These are phyloP conservation scores for Palythoa heliodiscus DNA, from an alignment of 92 coral and sea anemone genomes.

Conservation along the genomic window DNA sequence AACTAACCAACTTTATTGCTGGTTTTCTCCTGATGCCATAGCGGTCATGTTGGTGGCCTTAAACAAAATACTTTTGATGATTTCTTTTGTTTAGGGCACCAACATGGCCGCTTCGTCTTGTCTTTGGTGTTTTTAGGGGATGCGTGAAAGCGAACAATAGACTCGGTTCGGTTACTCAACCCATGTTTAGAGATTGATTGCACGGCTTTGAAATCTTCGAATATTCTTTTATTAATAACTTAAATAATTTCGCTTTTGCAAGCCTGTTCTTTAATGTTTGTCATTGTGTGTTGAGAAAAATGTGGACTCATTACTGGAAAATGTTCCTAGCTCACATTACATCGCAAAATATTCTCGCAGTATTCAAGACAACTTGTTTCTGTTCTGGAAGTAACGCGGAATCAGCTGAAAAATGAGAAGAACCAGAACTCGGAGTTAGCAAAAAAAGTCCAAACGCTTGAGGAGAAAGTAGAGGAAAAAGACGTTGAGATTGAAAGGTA, in stretches of 20 bases:
- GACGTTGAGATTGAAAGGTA: conserved; percentile 56
- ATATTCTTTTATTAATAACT: no score
- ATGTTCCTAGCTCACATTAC: not conserved
- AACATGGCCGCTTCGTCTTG: no score
- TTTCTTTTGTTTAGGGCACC: no score
- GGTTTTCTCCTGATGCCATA: no score
- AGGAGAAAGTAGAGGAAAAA: conserved; percentile 48
- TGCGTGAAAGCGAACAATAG: no score
- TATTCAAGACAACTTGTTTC: conserved; percentile 56
- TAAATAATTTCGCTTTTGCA: not conserved
- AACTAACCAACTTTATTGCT: no score
- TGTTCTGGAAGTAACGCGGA: conserved; percentile 37
- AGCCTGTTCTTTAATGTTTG: not conserved
- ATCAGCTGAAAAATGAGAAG: conserved; percentile 49
- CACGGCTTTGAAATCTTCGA: no score
- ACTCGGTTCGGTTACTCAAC: no score
- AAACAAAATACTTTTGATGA: no score
- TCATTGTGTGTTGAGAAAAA: not conserved
- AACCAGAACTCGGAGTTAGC: conserved; percentile 45
- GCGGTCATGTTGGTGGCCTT: no score
- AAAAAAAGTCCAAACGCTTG: conserved; percentile 45
- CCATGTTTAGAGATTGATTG: no score
- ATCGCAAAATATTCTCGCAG: conserved; percentile 8
- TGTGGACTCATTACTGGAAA: not conserved
- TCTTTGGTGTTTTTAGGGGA: no score